These are phyloP conservation scores for Coelinius sp. DNA, from an alignment of 2,888 invertebrate species.

Conservation along the genomic window DNA sequence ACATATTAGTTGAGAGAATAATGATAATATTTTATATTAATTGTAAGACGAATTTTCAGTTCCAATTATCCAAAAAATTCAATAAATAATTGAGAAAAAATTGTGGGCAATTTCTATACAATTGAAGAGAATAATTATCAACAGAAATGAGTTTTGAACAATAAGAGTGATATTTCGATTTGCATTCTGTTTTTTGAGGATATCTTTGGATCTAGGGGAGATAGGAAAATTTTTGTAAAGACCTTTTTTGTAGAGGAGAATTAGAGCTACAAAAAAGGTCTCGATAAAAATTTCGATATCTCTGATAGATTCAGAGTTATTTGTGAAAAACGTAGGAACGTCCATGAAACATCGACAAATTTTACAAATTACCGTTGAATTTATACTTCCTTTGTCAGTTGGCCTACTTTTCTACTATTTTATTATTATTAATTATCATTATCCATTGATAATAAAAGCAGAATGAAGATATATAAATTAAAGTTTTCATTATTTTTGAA, in stretches of 20 bases:
- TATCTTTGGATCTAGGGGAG: too few species aligned
- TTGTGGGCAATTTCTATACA: slow-evolving; percentile 28
- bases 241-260: too few species aligned
- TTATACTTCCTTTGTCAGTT: slow-evolving; percentile 27
- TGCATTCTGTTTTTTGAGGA: too few species aligned
- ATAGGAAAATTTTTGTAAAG: too few species aligned
- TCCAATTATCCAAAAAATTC: neutral
- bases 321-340: slow-evolving; percentile 4
- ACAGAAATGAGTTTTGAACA: too few species aligned
- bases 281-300: too few species aligned
- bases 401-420: slow-evolving; percentile 37
- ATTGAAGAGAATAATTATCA: neutral
- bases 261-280: too few species aligned
- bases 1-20: slow-evolving; percentile 27
- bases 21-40: slow-evolving; percentile 37
- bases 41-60: neutral
- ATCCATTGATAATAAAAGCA: slow-evolving; percentile 50
- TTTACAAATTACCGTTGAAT: slow-evolving; percentile 14
- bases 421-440: slow-evolving; percentile 36
- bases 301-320: too few species aligned
- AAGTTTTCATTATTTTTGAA: slow-evolving; percentile 18
- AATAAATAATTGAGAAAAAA: slow-evolving; percentile 9
- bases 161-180: too few species aligned
- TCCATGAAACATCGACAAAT: slow-evolving; percentile 33
- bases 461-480: neutral